Evolutionary conservation across 2,797 vertebrate genomes (phyloP), one percentile per base, ranked within the genome.

Genomic region (Phalanger gymnotis): DNA sequence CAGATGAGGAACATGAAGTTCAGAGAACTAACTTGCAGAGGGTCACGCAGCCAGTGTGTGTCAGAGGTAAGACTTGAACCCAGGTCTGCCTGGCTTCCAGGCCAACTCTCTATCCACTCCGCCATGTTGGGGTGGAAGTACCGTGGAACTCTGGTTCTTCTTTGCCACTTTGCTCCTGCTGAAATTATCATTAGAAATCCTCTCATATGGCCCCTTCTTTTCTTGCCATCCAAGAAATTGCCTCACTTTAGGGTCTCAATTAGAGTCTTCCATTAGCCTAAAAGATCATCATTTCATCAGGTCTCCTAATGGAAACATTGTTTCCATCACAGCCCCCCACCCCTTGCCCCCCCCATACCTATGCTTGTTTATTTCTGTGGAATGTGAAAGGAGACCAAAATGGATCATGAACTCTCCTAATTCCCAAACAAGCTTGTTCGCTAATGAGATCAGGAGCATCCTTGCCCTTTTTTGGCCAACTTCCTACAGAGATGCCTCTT

Each of bases 111-210:
- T n/a, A 34, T 66, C 66, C 4, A 53, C 52, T 19, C 3, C 1
- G 0, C 52, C 12, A 16, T 31, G 1, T 47, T 90, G 53, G 40
- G 2, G 22, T 51, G 40, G 52, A 19, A 53, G 52, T 54, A 6
- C 51, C 90, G 54, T 16, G 30, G 52, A 90, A 54, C 90, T 90
- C 90, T 90, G 61, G 90, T 25, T 51, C 30, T 0, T 11, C 19
- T 57, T 5, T 0, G 0, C 16, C 52, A 22, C n/a, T 53, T 40
- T 54, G 11, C 0, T 90, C 52, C 53, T 0, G 0, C 73, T 92
- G 73, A 54, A 28, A 19, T n/a, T 40, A 40, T 16, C 19, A 94
- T 58, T n/a, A 34, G 22, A 47, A 51, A 87, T 87, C 54, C 47
- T 53, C 53, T 87, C 53, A 40, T n/a, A 90, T 93, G 25, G 27